Evolutionary conservation across 2,888 invertebrate genomes (phyloP).

Genomic region (Mycalesis mineus): DNA sequence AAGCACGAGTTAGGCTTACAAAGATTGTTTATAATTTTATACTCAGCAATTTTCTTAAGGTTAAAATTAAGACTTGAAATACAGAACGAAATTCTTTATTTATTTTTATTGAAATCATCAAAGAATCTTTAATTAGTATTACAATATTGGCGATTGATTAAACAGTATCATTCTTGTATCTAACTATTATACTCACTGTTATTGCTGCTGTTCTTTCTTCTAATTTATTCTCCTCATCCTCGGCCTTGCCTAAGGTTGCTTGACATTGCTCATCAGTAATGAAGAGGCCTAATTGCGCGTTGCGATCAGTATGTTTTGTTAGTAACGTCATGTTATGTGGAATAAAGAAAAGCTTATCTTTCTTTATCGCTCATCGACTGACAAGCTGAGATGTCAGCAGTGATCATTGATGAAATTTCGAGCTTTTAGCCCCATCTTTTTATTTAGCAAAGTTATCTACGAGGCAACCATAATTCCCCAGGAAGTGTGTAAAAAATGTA

Average conservation of each 20-base stretch:
- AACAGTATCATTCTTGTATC: conserved; percentile 8
- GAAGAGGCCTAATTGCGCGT: conserved; percentile 26
- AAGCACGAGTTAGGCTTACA: conserved; percentile 73
- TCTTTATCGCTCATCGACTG: conserved; percentile 19
- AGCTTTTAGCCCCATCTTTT: conserved; percentile 59
- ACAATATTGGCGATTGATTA: conserved; percentile 23
- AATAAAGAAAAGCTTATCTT: conserved; percentile 3
- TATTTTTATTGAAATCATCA: conserved; percentile 26
- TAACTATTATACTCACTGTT: conserved; percentile 8
- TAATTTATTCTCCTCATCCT: conserved; percentile 20
- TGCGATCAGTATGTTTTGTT: background rate
- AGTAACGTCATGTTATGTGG: background rate
- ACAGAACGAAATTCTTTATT: conserved; percentile 28
- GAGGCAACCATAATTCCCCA: conserved; percentile 47
- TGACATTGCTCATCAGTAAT: conserved; percentile 10
- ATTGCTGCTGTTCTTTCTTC: conserved; percentile 41
- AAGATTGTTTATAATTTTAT: conserved; percentile 74
- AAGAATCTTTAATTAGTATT: conserved; percentile 14
- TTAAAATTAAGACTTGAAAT: conserved; percentile 58
- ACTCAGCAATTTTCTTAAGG: conserved; percentile 70
- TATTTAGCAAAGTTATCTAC: conserved; percentile 42
- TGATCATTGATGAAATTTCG: conserved; percentile 76
- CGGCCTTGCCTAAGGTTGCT: conserved; percentile 20
- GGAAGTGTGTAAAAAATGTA: conserved; percentile 73
- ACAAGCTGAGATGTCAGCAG: conserved; percentile 39